phyloP scores from a whole-genome alignment of 64 coral and sea anemone species.

The Pocillopora damicornis region DNA sequence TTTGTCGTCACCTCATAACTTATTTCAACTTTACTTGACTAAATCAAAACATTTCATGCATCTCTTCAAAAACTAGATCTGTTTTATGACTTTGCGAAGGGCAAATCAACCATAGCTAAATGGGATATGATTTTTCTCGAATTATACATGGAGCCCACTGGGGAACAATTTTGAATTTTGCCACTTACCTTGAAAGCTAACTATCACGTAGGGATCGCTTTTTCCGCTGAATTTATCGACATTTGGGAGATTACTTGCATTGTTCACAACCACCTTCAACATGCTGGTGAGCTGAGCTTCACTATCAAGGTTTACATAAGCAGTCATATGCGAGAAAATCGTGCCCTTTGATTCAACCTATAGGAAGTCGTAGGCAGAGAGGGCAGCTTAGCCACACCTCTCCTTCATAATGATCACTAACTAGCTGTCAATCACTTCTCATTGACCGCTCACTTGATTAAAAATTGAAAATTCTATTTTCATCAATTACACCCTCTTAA shows the following conservation, averaged over 20 bases:
- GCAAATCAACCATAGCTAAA: no score
- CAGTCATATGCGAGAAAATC: not conserved
- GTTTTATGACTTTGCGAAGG: no score
- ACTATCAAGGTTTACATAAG: not conserved
- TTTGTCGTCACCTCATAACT: no score
- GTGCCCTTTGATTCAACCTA: not conserved
- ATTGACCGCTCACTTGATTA: not conserved
- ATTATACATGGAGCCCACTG: no score
- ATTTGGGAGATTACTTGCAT: conserved; percentile 74
- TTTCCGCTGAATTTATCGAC: conserved; percentile 81
- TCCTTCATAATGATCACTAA: not conserved
- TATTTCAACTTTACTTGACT: no score
- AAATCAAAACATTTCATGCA: no score
- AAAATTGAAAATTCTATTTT: no score
- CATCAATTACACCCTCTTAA: no score
- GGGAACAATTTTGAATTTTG: not conserved
- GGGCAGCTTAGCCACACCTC: not conserved
- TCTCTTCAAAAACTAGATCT: no score
- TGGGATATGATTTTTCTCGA: no score
- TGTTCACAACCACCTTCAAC: conserved; percentile 74
- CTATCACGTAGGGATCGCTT: conserved; percentile 77
- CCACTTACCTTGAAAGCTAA: conserved; percentile 81
- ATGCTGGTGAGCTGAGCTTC: conserved; percentile 6
- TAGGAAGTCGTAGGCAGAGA: not conserved
- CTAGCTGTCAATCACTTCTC: not conserved